phyloP scores from a whole-genome alignment of 2,888 invertebrate species.

The Brassicogethes aeneus region DNA sequence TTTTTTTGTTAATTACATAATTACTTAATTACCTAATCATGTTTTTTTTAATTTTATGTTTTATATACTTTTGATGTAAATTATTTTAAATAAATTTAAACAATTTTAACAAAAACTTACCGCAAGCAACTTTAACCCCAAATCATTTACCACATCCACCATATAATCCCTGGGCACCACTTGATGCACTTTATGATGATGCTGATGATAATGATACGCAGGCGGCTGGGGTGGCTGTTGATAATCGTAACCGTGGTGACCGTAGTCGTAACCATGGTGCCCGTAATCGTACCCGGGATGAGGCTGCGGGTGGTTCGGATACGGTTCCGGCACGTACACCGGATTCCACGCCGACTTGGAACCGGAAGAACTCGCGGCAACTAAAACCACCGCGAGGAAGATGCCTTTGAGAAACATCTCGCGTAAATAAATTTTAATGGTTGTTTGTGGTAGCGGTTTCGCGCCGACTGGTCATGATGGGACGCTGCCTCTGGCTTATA shows the following conservation, averaged over 20 bases:
- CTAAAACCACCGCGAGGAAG: too few species aligned
- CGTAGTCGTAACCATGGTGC: conserved; percentile 1
- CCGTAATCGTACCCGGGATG: not conserved
- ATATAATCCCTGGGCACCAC: conserved; percentile 56
- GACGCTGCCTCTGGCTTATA: too few species aligned
- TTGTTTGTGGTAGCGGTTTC: too few species aligned
- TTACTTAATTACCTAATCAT: too few species aligned
- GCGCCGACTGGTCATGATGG: too few species aligned
- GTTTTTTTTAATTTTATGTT: too few species aligned
- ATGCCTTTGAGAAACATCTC: too few species aligned
- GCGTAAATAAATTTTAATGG: too few species aligned
- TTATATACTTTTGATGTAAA: too few species aligned
- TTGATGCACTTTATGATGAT: conserved; percentile 1
- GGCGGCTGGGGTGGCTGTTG: not conserved
- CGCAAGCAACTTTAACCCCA: conserved; percentile 59
- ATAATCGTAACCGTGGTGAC: conserved; percentile 2
- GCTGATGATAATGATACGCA: not conserved
- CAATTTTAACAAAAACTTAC: conserved; percentile 30
- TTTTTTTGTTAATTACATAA: too few species aligned
- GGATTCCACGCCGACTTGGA: not conserved
- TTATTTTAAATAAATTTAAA: not conserved
- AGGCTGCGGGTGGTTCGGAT: too few species aligned
- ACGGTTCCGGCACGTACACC: too few species aligned
- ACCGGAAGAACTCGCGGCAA: not conserved
- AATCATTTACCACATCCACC: conserved; percentile 71